A percentile compares a stretch with the other conserved stretches of the same genome.
These are phyloP conservation scores for Miniopterus natalensis DNA, from an alignment of 2,113 vertebrate species.

Conservation along the genomic window DNA sequence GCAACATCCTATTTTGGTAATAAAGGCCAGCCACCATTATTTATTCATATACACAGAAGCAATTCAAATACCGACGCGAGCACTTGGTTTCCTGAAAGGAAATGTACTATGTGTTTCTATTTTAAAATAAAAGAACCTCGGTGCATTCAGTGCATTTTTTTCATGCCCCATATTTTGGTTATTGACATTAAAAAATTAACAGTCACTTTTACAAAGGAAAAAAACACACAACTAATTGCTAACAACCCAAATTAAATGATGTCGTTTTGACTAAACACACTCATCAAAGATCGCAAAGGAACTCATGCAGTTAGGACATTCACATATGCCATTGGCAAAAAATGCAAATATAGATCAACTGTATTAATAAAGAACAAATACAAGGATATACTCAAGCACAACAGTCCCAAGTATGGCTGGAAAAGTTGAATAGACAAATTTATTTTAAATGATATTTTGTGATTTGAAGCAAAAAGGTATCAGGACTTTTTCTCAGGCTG, in stretches of 20 bases:
- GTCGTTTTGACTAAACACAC: slow-evolving; percentile 42
- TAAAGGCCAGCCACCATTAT: slow-evolving; percentile 23
- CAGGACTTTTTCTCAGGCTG: neutral
- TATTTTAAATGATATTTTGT: slow-evolving; percentile 71
- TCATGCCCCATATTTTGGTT: neutral
- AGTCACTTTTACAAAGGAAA: slow-evolving; percentile 12
- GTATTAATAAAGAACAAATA: slow-evolving; percentile 68
- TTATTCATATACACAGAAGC: neutral
- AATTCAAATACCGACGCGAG: slow-evolving; percentile 51
- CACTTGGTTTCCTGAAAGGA: slow-evolving; percentile 46
- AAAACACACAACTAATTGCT: neutral
- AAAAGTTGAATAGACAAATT: slow-evolving; percentile 50
- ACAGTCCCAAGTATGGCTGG: slow-evolving; percentile 76
- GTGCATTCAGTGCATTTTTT: slow-evolving; percentile 24
- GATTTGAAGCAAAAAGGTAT: slow-evolving; percentile 54
- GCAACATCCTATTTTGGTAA: slow-evolving; percentile 53
- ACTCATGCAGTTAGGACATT: slow-evolving; percentile 73
- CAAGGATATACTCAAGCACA: slow-evolving; percentile 82
- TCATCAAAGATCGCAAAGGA: slow-evolving; percentile 59
- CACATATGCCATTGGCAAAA: slow-evolving; percentile 65
- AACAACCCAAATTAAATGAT: slow-evolving; percentile 64
- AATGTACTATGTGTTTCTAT: neutral
- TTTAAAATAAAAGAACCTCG: slow-evolving; percentile 59
- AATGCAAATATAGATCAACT: slow-evolving; percentile 58
- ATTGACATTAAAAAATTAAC: slow-evolving; percentile 65